Evolutionary conservation across 2,797 vertebrate genomes (phyloP).

Genomic region (Urophycis tenuis): DNA sequence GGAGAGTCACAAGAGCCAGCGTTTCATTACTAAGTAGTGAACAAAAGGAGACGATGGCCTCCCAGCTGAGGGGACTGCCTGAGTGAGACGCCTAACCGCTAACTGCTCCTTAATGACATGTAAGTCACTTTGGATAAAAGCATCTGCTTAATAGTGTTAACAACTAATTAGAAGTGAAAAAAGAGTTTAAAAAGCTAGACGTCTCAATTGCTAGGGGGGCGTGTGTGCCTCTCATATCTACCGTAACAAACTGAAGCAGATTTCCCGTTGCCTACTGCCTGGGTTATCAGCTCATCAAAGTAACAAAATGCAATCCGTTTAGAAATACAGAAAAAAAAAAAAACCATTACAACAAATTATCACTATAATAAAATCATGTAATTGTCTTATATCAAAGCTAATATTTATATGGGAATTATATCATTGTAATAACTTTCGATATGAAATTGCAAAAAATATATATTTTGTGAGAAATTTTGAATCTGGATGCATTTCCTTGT

Average conservation of each 20-base stretch:
- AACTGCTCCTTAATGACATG: not conserved
- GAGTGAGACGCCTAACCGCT: not conserved
- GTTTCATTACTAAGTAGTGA: not conserved
- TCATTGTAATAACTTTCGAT: not conserved
- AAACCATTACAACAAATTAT: not conserved
- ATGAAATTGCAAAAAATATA: too few relatives aligned
- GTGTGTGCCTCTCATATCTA: too few relatives aligned
- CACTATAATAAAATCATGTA: not conserved
- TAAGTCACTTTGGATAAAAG: slow-evolving; percentile 1
- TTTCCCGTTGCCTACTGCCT: not conserved
- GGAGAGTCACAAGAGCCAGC: not conserved
- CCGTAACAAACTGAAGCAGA: not conserved
- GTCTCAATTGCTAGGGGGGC: not conserved
- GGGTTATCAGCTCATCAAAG: not conserved
- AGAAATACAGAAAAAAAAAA: not conserved
- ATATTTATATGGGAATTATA: not conserved
- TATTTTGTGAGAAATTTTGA: not conserved
- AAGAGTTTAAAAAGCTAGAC: not conserved
- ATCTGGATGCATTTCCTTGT: not conserved
- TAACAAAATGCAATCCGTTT: not conserved
- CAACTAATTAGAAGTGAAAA: not conserved
- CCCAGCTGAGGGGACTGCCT: not conserved
- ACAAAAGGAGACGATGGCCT: not conserved
- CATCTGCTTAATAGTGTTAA: slow-evolving; percentile 3
- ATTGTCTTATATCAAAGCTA: not conserved